phyloP scores from a whole-genome alignment of 2,888 invertebrate genomes.

The Cantharis nigra region DNA sequence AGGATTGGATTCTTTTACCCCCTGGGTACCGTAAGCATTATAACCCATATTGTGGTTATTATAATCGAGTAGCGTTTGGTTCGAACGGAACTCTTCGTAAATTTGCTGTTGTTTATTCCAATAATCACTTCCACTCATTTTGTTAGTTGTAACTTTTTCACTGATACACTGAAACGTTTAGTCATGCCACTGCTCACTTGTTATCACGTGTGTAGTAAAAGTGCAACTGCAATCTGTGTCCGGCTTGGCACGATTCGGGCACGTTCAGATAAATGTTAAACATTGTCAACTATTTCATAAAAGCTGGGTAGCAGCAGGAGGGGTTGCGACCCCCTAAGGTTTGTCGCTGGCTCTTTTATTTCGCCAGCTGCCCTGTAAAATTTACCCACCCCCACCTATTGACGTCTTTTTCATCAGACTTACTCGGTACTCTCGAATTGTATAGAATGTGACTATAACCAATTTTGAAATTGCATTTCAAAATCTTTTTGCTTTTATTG shows the following conservation, averaged over 20 bases:
- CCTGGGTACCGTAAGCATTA: conserved; percentile 4
- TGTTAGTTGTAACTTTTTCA: background rate
- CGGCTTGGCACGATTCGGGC: conserved; percentile 50
- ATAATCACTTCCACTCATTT: conserved; percentile 51
- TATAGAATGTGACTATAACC: conserved; percentile 20
- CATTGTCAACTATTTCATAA: conserved; percentile 55
- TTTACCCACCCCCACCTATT: conserved; percentile 53
- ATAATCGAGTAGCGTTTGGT: conserved; percentile 5
- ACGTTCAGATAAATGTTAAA: conserved; percentile 55
- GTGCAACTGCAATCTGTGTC: conserved; percentile 39
- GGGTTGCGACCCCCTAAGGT: conserved; percentile 55
- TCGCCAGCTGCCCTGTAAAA: conserved; percentile 56
- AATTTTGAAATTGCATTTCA: background rate
- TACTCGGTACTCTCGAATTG: background rate
- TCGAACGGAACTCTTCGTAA: conserved; percentile 18
- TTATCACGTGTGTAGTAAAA: conserved; percentile 21
- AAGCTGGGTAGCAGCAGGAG: conserved; percentile 49
- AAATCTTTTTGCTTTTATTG: background rate
- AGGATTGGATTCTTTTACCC: background rate
- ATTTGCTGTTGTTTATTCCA: conserved; percentile 42
- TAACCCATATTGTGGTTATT: conserved; percentile 6
- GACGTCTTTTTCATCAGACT: conserved; percentile 54
- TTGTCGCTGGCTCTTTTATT: conserved; percentile 56
- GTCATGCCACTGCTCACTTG: conserved; percentile 11
- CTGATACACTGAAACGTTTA: background rate